Evolutionary conservation across 2,113 vertebrate genomes (phyloP).

Genomic region (Mastomys natalensis): DNA sequence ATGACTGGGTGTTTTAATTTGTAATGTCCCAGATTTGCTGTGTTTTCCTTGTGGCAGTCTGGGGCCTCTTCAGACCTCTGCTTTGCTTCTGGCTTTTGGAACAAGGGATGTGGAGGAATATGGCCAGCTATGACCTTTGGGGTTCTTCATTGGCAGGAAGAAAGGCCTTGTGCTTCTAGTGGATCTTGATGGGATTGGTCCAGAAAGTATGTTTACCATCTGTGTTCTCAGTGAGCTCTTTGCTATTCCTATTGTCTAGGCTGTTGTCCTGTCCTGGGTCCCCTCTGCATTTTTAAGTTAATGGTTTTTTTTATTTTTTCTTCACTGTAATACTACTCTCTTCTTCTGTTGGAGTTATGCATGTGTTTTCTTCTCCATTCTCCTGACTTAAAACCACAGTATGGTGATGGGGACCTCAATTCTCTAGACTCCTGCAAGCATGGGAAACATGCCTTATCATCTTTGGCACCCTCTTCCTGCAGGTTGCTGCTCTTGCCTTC

Average conservation of each 20-base stretch:
- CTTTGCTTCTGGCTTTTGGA: too few relatives aligned
- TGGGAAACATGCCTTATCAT: fast-evolving
- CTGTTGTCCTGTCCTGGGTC: neutral
- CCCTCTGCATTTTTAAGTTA: neutral
- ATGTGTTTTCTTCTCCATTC: neutral
- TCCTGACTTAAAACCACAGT: too few relatives aligned
- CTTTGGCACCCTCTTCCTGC: neutral
- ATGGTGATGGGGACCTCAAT: fast-evolving
- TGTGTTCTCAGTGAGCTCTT: neutral
- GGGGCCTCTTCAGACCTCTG: neutral
- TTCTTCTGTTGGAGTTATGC: neutral
- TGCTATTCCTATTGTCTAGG: too few relatives aligned
- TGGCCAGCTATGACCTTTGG: neutral
- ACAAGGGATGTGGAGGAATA: fast-evolving
- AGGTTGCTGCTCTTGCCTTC: neutral
- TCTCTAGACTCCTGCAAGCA: neutral
- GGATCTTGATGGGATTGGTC: too few relatives aligned
- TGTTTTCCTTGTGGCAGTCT: fast-evolving
- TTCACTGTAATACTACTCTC: too few relatives aligned
- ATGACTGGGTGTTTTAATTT: neutral
- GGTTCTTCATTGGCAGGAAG: neutral
- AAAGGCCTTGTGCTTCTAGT: neutral
- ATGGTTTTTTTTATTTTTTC: too few relatives aligned
- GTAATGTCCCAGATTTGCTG: neutral
- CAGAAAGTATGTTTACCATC: fast-evolving